phyloP scores from a whole-genome alignment of 2,113 vertebrate species.

The Aramus guarauna region DNA sequence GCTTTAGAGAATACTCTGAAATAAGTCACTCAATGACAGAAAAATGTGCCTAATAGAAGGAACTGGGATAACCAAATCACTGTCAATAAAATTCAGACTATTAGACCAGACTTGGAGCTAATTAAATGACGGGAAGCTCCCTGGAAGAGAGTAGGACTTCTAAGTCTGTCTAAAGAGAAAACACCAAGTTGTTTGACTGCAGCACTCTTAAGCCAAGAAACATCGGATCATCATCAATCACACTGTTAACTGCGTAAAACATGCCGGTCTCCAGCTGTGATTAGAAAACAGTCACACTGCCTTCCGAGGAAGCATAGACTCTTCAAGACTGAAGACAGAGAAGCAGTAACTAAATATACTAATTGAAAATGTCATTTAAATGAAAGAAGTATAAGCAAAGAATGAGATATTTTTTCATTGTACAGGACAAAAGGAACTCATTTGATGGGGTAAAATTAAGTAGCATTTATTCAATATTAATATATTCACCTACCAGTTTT shows the following conservation, averaged over 20 bases:
- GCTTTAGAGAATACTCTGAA: background rate
- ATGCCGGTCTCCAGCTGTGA: constrained; percentile 5
- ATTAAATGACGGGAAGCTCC: background rate
- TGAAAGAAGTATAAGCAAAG: background rate
- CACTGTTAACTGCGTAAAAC: background rate
- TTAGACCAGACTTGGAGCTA: background rate
- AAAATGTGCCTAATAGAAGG: background rate
- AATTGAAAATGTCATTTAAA: background rate
- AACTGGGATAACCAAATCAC: background rate
- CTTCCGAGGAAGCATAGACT: constrained; percentile 5
- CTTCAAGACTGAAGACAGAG: background rate
- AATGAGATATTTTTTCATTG: background rate
- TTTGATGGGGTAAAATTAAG: background rate
- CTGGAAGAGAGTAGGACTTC: background rate
- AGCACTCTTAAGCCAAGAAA: background rate
- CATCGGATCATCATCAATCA: constrained; percentile 11
- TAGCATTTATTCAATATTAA: background rate
- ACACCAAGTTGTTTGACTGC: background rate
- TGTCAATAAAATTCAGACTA: background rate
- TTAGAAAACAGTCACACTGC: background rate
- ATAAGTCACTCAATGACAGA: background rate
- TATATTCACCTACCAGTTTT: background rate
- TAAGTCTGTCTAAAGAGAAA: background rate
- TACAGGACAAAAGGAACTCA: background rate
- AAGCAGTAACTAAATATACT: background rate